phyloP scores from a whole-genome alignment of 2,113 vertebrate species.

The Fukomys damarensis region DNA sequence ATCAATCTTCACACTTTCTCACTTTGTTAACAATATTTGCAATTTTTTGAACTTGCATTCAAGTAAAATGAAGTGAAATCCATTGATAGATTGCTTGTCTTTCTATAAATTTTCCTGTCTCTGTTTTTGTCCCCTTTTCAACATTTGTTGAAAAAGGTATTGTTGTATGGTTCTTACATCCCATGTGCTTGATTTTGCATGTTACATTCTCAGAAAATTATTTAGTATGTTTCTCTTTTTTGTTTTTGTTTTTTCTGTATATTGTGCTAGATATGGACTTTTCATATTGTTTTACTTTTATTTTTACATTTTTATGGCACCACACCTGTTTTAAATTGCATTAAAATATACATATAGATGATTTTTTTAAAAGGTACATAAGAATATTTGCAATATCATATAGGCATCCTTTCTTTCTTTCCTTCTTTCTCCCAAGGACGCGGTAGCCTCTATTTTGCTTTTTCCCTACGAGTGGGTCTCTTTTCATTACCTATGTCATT shows the following conservation, averaged over 20 bases:
- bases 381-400: neutral
- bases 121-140: no score
- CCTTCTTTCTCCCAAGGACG: neutral
- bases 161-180: neutral
- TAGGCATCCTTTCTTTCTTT: neutral
- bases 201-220: neutral
- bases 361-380: neutral
- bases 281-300: neutral
- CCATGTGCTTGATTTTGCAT: neutral
- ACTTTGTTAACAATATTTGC: neutral
- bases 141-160: neutral
- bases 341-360: neutral
- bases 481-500: no score
- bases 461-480: neutral
- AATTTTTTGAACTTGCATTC: neutral
- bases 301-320: neutral
- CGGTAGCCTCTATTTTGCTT: neutral
- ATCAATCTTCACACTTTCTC: neutral
- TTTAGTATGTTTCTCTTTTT: neutral
- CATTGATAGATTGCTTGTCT: neutral
- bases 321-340: neutral
- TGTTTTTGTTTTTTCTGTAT: neutral
- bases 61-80: neutral
- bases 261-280: no score
- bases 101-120: neutral